These are phyloP conservation scores for Apamea sordens DNA, from an alignment of 2,888 invertebrate species.

Conservation along the genomic window DNA sequence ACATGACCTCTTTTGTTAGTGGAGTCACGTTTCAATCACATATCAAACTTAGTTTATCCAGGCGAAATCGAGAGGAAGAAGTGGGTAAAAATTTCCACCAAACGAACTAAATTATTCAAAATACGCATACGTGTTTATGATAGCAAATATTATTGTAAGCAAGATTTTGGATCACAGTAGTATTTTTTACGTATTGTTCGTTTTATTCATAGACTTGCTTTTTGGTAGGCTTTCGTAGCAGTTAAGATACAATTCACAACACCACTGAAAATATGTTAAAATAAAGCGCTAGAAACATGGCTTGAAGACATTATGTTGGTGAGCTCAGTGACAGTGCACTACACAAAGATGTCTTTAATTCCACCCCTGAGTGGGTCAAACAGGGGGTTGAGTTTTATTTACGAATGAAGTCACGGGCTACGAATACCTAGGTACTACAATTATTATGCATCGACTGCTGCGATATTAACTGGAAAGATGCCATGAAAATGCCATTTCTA, in stretches of 20 bases:
- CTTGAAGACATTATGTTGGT: neutral
- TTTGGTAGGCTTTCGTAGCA: neutral
- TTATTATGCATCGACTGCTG: neutral
- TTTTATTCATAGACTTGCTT: neutral
- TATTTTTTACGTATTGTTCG: neutral
- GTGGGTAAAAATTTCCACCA: constrained; percentile 55
- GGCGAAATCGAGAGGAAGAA: constrained; percentile 47
- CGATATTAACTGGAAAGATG: constrained; percentile 14
- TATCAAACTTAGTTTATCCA: constrained; percentile 70
- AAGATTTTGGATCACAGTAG: constrained; percentile 3
- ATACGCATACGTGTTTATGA: constrained; percentile 62
- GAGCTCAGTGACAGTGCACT: neutral
- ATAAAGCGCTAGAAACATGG: neutral
- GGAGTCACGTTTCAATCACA: constrained; percentile 72
- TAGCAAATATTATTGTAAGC: constrained; percentile 24
- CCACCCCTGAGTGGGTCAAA: neutral
- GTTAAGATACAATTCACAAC: neutral
- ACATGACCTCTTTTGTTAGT: constrained; percentile 33
- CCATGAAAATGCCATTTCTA: constrained; percentile 16
- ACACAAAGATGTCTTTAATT: neutral
- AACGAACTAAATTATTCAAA: constrained; percentile 78
- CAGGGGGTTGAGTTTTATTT: neutral
- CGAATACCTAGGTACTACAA: neutral
- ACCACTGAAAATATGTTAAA: neutral
- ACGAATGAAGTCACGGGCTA: neutral